Base-by-base conservation (phyloP, 2,113 vertebrate species). In the Spilogale gracilis region DNA sequence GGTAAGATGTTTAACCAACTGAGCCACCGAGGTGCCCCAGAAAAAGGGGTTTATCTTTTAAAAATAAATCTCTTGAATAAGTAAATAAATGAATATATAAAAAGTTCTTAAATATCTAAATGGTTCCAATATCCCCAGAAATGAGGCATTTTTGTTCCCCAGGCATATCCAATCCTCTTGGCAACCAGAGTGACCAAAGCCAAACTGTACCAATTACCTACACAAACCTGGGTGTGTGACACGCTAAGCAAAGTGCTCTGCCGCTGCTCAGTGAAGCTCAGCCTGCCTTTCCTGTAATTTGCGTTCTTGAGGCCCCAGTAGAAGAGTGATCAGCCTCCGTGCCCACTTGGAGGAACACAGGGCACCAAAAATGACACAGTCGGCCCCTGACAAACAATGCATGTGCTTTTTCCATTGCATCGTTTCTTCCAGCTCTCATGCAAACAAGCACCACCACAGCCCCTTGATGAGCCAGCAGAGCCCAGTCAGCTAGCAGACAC, bases 371-470 rank as follows among this genome's bases (percentile, higher is more conserved):
- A 43, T 91, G 85, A 93, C 67, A 23, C 52, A 80, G 93, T 56
- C 82, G 97, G 92, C 65, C 95, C 90, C 89, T 98, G 94, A 92
- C 56, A 5, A 95, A 97, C 0, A 60, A 83, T n/a, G 30, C 27
- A 1, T 87, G 88, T 96, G 95, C 87, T 97, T 97, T 98, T 98
- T 98, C 95, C 98, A 98, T 65, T 98, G 92, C 95, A 91, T 96
- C 73, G 58, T 96, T 98, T 83, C 94, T 95, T 97, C 94, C 97
- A 98, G 89, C 71, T 73, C 83, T 97, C 98, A 98, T 94, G 97
- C 95, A 98, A 98, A 98, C 96, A 83, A 89, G 96, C 45, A 9
- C 58, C 58, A 85, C 76, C 95, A 43, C 58, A 89, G 82, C 17
- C 84, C 95, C 90, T 25, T 38, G 88, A 69, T 69, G 96, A 92